Evolutionary conservation across 1,140 invertebrate species (phyloP).

Genomic region (Drosophila kurseongensis): DNA sequence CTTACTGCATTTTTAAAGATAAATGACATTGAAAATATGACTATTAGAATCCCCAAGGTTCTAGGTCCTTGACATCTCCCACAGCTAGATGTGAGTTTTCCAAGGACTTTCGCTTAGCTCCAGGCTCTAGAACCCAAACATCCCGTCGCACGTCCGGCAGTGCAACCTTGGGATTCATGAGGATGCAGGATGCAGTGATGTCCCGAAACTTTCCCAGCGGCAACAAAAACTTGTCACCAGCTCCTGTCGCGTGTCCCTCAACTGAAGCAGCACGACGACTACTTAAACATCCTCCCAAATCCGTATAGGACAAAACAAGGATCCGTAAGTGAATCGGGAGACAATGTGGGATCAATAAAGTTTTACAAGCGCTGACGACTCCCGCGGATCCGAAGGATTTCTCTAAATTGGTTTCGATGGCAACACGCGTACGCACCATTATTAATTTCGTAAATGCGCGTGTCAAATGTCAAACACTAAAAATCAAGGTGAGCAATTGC

Average conservation of each 20-base stretch:
- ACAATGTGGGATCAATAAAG: slow-evolving; percentile 71
- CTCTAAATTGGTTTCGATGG: slow-evolving; percentile 12
- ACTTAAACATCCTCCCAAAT: slow-evolving; percentile 65
- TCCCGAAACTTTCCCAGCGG: slow-evolving; percentile 30
- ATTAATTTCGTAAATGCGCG: slow-evolving; percentile 80
- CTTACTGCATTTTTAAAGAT: background rate
- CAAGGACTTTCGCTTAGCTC: slow-evolving; percentile 31
- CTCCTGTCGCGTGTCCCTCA: slow-evolving; percentile 83
- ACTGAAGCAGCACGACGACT: slow-evolving; percentile 75
- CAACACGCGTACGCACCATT: slow-evolving; percentile 65
- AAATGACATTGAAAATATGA: slow-evolving; percentile 6
- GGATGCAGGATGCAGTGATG: background rate
- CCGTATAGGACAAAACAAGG: slow-evolving; percentile 36
- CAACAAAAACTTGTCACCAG: slow-evolving; percentile 71
- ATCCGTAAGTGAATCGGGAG: slow-evolving; percentile 48
- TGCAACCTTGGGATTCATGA: slow-evolving; percentile 46
- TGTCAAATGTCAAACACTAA: slow-evolving; percentile 77
- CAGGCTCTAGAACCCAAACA: slow-evolving; percentile 9
- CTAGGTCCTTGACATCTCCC: slow-evolving; percentile 47
- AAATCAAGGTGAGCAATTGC: slow-evolving; percentile 70
- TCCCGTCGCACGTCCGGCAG: slow-evolving; percentile 21
- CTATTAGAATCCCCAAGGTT: slow-evolving; percentile 5
- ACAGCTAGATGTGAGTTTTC: slow-evolving; percentile 23
- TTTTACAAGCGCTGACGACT: slow-evolving; percentile 67
- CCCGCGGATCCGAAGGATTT: slow-evolving; percentile 62